Evolutionary conservation across 2,888 invertebrate genomes (phyloP).

Genomic region (Pandemis heparana): DNA sequence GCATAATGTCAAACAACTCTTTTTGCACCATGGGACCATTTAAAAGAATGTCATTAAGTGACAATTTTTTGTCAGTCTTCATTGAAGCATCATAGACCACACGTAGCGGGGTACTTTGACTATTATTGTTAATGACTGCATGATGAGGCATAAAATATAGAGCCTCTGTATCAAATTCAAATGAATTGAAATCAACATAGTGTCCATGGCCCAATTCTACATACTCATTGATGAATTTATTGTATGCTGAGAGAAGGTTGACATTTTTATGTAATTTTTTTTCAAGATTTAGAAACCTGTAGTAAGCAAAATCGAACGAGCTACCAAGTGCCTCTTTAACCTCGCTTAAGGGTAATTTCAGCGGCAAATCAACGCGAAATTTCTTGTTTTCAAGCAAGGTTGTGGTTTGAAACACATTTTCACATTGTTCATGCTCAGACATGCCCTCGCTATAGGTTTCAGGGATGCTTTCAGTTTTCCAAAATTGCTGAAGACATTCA

Average conservation of each 20-base stretch:
- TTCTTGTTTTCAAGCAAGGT: slow-evolving; percentile 10
- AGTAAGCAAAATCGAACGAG: not conserved
- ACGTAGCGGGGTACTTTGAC: slow-evolving; percentile 30
- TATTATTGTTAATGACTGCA: slow-evolving; percentile 40
- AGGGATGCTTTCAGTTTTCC: slow-evolving; percentile 22
- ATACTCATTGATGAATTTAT: slow-evolving; percentile 38
- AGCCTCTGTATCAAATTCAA: slow-evolving; percentile 27
- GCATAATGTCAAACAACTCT: slow-evolving; percentile 43
- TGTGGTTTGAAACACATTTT: slow-evolving; percentile 15
- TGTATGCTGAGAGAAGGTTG: not conserved
- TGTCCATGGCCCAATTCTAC: slow-evolving; percentile 35
- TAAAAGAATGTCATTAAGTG: slow-evolving; percentile 42
- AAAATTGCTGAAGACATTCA: slow-evolving; percentile 11
- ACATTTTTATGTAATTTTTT: not conserved
- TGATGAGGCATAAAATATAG: slow-evolving; percentile 43
- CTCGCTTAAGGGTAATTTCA: slow-evolving; percentile 12
- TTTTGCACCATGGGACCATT: slow-evolving; percentile 42
- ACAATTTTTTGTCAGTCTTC: slow-evolving; percentile 38
- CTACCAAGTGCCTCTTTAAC: not conserved
- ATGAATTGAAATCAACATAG: slow-evolving; percentile 12
- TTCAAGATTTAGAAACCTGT: not conserved
- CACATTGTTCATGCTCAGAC: slow-evolving; percentile 13
- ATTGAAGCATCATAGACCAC: slow-evolving; percentile 43
- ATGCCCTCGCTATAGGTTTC: slow-evolving; percentile 1
- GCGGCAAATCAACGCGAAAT: slow-evolving; percentile 29